Percentiles rank a stretch among this genome's conserved stretches.
These are phyloP conservation scores for Scelioninae gen. 2 DNA, from an alignment of 2,888 invertebrate species.

Conservation along the genomic window DNA sequence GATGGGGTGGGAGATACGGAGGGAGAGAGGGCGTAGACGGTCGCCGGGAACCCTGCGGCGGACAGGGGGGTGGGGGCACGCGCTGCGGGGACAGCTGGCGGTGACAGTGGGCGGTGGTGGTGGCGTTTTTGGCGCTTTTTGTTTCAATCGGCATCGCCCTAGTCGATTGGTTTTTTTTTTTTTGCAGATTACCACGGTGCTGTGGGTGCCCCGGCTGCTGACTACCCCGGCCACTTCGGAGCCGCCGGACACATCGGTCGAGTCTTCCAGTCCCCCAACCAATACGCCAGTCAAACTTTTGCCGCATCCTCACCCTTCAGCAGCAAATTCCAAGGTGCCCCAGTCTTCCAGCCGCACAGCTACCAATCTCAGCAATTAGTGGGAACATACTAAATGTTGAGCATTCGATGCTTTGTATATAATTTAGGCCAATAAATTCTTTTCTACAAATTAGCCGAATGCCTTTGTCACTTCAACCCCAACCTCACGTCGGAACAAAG, in stretches of 20 bases:
- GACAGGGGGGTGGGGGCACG: no score
- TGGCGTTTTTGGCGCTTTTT: no score
- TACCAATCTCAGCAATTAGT: slow-evolving; percentile 68
- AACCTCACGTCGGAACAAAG: neutral
- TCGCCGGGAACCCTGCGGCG: no score
- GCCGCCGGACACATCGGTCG: slow-evolving; percentile 54
- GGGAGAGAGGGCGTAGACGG: no score
- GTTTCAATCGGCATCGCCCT: no score
- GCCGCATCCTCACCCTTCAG: slow-evolving; percentile 60
- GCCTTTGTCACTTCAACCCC: neutral
- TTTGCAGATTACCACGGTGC: slow-evolving; percentile 64
- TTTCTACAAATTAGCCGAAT: slow-evolving; percentile 62
- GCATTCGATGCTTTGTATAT: slow-evolving; percentile 69
- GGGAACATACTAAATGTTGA: slow-evolving; percentile 64
- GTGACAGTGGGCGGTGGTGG: no score
- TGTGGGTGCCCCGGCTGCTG: slow-evolving; percentile 60
- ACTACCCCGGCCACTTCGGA: slow-evolving; percentile 61
- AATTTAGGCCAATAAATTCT: slow-evolving; percentile 74
- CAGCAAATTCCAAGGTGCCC: slow-evolving; percentile 63
- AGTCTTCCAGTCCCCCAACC: slow-evolving; percentile 46
- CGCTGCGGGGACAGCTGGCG: no score
- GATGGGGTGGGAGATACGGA: no score
- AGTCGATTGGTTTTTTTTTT: no score
- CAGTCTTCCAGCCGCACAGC: slow-evolving; percentile 67
- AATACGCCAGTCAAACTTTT: slow-evolving; percentile 58